Conservation (phyloP, 2,797 vertebrate species). For the Gallinago nigripennis region DNA sequence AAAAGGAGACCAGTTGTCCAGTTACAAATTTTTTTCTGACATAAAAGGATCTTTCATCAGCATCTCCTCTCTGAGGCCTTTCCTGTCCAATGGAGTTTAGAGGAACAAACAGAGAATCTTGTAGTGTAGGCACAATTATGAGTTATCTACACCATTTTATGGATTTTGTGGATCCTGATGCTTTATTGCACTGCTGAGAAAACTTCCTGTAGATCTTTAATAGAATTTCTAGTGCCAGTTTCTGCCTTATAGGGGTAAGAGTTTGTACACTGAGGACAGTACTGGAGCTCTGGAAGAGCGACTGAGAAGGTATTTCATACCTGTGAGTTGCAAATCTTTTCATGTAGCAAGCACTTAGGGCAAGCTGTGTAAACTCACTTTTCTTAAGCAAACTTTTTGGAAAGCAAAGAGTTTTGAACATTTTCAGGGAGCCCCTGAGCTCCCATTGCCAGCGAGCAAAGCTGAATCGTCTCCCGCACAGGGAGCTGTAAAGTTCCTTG, state of each 20-base stretch:
- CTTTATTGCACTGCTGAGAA: not conserved
- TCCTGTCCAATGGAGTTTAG: not conserved
- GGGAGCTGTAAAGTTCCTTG: conserved; percentile 12
- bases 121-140: not conserved
- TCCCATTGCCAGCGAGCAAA: not conserved
- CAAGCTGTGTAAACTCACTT: conserved; percentile 1
- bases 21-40: not conserved
- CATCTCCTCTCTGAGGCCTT: not conserved
- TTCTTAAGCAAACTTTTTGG: not conserved
- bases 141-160: not conserved
- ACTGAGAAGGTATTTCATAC: not conserved
- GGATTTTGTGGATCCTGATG: not conserved
- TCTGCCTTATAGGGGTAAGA: not conserved
- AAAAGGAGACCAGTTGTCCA: not conserved
- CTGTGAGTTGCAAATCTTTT: not conserved
- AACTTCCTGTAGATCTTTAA: not conserved
- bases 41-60: not conserved
- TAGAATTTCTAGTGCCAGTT: not conserved
- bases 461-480: not conserved
- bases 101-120: not conserved
- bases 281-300: not conserved
- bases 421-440: not conserved
- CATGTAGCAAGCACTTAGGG: not conserved
- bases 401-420: not conserved
- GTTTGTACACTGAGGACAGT: not conserved